Evolutionary conservation across 2,888 invertebrate species (phyloP), one percentile per base, ranked within the genome.

Genomic region (Prenolepis imparis): DNA sequence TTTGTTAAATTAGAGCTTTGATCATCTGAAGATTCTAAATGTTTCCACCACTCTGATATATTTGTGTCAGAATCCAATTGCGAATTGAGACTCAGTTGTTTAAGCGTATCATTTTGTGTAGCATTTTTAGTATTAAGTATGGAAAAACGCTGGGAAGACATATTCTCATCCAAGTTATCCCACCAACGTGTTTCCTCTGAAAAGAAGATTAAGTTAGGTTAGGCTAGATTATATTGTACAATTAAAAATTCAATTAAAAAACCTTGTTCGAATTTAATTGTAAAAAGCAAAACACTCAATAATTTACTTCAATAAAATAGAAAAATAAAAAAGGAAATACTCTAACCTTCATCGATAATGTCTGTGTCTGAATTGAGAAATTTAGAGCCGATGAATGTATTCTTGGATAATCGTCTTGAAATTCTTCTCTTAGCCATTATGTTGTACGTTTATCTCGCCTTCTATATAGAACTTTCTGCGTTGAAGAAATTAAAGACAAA

Each of bases 121-220:
- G n/a, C 66, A 75, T 85, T 86, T 5, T 44, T 21, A 6, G 18
- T 5, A 21, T 57, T 48, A 11, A 67, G 6, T n/a, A 55, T 48
- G 6, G 9, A 67, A 1, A 88, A 88, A 32, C 36, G 80, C 6
- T 78, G 67, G 2, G 39, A 3, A 21, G 57, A 55, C 9, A 90
- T 82, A 32, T 85, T 84, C 3, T 88, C 81, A 3, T 84, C 87
- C 74, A 92, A 85, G 1, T 87, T 21, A 15, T 64, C 80, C 86
- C 87, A 91, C 90, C 90, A 90, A 28, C 78, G 80, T 18, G 88
- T 67, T n/a, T 82, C 6, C 21, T 85, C 90, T 90, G 41, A 0
- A 12, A 89, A n/a, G n/a, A 86, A 15, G 6, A 1, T 28, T 28
- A 28, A 2, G 28, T 3, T 28, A 28, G 28, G 28, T 28, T 28